Base-by-base conservation (phyloP, 2,888 invertebrate species). In the Drosophila mimetica region DNA sequence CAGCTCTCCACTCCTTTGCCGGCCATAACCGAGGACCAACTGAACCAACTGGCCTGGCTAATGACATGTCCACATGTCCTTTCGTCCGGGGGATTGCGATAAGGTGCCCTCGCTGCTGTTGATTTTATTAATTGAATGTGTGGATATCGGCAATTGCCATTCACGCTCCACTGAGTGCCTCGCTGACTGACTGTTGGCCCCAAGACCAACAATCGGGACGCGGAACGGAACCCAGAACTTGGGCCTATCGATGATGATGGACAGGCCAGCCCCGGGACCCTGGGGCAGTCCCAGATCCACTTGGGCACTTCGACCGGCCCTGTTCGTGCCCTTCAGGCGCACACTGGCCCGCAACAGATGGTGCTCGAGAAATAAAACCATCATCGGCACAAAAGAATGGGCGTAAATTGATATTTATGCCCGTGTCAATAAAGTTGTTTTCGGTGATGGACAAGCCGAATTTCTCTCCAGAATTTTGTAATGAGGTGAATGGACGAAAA, bases 81-180 rank as follows among this genome's bases (percentile, higher is more conserved):
- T 22, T 14, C 25, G 34, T 44, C 44, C 46, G 0, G 28, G 11
- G 16, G 51, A 55, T 46, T 16, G 28, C 58, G 73, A 74, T 73
- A 74, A 72, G 72, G 53, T 59, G 53, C 61, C 22, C 48, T 41
- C 53, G 47, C 63, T 52, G 67, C 63, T 73, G 78, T 80, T 82
- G 75, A 82, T 76, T 80, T 86, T 74, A 86, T 86, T 86, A 86
- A 86, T 86, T 86, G 79, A 88, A 86, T 77, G 74, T 77, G 72
- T 74, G 67, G 78, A 82, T 85, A 85, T 87, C 80, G 77, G 75
- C 80, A 85, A 85, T 85, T 80, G 87, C 65, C 76, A 79, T 84
- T 86, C 87, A 84, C 84, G 87, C 85, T 86, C 82, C 60, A 76
- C 75, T 77, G 83, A 80, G 74, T 84, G 82, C 71, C 71, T 75